These are phyloP conservation scores for Dinocampus coccinellae DNA, from an alignment of 2,888 invertebrate genomes.

Conservation along the genomic window DNA sequence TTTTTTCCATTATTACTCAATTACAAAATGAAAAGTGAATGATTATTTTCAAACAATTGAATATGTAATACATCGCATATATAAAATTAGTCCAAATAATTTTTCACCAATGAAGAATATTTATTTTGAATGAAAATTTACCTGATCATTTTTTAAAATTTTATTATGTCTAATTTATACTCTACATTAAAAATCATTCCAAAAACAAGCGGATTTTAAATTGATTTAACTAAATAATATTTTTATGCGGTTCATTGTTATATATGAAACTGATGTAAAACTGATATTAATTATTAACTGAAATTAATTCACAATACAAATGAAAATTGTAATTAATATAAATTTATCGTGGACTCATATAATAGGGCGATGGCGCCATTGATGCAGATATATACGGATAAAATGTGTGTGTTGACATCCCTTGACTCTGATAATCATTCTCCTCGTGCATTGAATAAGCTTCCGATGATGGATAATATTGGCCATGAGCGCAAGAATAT, in stretches of 20 bases:
- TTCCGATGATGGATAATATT: conserved; percentile 61
- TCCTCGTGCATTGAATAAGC: conserved; percentile 61
- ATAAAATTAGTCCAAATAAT: neutral
- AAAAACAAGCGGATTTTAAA: no score
- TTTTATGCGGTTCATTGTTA: neutral
- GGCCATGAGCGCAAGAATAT: conserved; percentile 61
- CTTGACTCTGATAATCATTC: conserved; percentile 58
- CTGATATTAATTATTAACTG: no score
- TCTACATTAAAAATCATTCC: no score
- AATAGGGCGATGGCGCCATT: conserved; percentile 64
- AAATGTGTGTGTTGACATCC: conserved; percentile 60
- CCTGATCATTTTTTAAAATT: neutral
- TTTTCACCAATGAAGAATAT: neutral
- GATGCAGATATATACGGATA: conserved; percentile 65
- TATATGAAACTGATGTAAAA: neutral
- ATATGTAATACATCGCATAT: neutral
- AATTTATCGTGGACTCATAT: conserved; percentile 62
- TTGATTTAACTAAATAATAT: neutral
- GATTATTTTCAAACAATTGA: neutral
- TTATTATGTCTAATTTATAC: neutral
- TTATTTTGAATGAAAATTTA: neutral
- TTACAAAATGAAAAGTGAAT: neutral
- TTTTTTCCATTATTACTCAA: neutral
- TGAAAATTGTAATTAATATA: neutral
- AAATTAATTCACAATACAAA: conserved; percentile 5